Evolutionary conservation across 2,113 vertebrate genomes (phyloP).

Genomic region (Oenanthe melanoleuca): DNA sequence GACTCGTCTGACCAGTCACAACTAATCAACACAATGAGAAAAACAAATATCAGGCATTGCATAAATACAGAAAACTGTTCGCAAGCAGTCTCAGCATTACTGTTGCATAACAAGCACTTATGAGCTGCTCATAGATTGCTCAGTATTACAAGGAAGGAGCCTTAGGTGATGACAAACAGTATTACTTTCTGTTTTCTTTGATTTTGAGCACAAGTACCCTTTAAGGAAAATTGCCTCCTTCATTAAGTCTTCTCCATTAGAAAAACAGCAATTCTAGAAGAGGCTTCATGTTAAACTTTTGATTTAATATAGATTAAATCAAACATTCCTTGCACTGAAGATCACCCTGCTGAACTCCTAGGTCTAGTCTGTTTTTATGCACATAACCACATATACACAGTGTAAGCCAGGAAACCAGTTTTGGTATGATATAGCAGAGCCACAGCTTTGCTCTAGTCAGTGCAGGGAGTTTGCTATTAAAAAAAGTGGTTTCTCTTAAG

Average conservation of each 20-base stretch:
- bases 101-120: neutral
- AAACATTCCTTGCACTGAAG: neutral
- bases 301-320: neutral
- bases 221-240: neutral
- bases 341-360: neutral
- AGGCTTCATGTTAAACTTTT: neutral
- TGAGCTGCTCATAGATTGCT: neutral
- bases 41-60: constrained; percentile 53
- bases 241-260: neutral
- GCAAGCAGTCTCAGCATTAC: neutral
- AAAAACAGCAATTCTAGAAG: neutral
- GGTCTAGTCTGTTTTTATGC: neutral
- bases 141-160: neutral
- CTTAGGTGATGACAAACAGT: neutral
- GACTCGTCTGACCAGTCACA: constrained; percentile 65
- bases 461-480: neutral
- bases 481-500: neutral
- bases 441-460: neutral
- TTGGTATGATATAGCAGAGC: neutral
- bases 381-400: neutral
- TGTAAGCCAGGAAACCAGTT: neutral
- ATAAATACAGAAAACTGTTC: constrained; percentile 56
- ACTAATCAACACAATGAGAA: constrained; percentile 58
- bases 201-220: neutral
- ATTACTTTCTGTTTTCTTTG: neutral